These are phyloP conservation scores for Gastracanthus pulcherrimus DNA, from an alignment of 2,888 invertebrate species.

Conservation along the genomic window DNA sequence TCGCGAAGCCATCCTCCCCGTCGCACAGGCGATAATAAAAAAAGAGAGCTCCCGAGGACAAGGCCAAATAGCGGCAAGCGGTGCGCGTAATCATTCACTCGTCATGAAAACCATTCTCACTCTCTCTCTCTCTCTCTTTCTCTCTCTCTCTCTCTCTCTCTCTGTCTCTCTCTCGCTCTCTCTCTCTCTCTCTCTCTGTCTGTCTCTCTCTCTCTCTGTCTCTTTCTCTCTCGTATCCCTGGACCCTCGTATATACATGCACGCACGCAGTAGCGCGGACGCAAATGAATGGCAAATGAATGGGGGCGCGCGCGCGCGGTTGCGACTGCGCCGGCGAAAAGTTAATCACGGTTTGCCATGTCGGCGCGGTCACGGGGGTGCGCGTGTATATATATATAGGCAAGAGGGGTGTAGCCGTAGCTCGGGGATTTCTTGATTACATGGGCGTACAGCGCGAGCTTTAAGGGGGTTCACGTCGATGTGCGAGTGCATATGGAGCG, in stretches of 20 bases:
- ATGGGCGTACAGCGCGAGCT: conserved; percentile 70
- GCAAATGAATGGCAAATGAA: conserved; percentile 77
- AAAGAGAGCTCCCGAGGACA: background rate
- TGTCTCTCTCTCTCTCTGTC: no score
- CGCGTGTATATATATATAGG: no score
- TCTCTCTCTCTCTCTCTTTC: conserved; percentile 8
- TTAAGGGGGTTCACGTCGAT: background rate
- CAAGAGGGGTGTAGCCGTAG: background rate
- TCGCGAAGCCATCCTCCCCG: conserved; percentile 28
- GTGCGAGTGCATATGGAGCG: background rate
- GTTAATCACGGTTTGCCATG: conserved; percentile 78
- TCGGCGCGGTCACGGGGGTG: conserved; percentile 64
- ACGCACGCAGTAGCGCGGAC: conserved; percentile 72
- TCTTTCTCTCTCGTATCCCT: background rate
- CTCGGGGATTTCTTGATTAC: conserved; percentile 75
- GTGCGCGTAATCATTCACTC: conserved; percentile 53
- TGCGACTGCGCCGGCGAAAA: conserved; percentile 73
- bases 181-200: no score
- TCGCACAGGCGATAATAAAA: background rate
- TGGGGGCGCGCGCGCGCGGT: conserved; percentile 67
- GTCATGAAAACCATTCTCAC: conserved; percentile 49
- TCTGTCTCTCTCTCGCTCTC: no score
- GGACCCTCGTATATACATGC: background rate
- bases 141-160: no score
- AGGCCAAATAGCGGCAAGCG: conserved; percentile 12